These are phyloP conservation scores for Ophiodon elongatus DNA, from an alignment of 2,113 vertebrate species.

Conservation along the genomic window DNA sequence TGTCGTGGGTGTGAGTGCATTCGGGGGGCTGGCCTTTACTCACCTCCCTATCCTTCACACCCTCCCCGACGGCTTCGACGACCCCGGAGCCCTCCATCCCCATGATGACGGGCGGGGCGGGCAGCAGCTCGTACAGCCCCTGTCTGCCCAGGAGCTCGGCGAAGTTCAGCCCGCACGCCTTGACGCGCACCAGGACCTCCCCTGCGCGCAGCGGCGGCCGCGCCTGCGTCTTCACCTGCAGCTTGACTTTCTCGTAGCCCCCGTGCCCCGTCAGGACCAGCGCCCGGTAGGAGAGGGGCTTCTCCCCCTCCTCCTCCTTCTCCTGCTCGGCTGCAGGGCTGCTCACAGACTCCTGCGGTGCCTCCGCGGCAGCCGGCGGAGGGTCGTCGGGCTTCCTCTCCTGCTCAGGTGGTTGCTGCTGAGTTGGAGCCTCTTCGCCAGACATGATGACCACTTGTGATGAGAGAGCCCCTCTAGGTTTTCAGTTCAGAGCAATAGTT, in stretches of 20 bases:
- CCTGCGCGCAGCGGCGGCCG: constrained; percentile 76
- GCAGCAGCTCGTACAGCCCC: constrained; percentile 88
- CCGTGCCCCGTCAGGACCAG: constrained; percentile 89
- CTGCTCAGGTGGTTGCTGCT: constrained; percentile 58
- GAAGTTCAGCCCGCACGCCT: constrained; percentile 92
- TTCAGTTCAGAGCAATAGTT: background rate
- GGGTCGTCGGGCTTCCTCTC: constrained; percentile 59
- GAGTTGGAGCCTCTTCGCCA: constrained; percentile 80
- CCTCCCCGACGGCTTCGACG: constrained; percentile 87
- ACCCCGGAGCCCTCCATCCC: constrained; percentile 91
- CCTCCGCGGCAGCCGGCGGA: constrained; percentile 4
- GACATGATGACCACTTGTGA: constrained; percentile 73
- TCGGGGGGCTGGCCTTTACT: constrained; percentile 61
- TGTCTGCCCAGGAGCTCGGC: constrained; percentile 89
- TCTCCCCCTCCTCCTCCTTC: too few species aligned
- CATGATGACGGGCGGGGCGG: constrained; percentile 85
- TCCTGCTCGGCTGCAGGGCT: constrained; percentile 35
- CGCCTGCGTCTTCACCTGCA: constrained; percentile 83
- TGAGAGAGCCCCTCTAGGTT: background rate
- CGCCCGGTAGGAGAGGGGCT: constrained; percentile 74
- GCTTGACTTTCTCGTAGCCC: constrained; percentile 90
- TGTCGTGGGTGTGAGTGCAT: constrained; percentile 8
- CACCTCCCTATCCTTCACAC: constrained; percentile 87
- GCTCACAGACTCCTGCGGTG: constrained; percentile 34
- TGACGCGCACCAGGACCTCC: constrained; percentile 86